These are phyloP conservation scores for Clarias magur DNA, from an alignment of 2,113 vertebrate genomes.

Conservation along the genomic window DNA sequence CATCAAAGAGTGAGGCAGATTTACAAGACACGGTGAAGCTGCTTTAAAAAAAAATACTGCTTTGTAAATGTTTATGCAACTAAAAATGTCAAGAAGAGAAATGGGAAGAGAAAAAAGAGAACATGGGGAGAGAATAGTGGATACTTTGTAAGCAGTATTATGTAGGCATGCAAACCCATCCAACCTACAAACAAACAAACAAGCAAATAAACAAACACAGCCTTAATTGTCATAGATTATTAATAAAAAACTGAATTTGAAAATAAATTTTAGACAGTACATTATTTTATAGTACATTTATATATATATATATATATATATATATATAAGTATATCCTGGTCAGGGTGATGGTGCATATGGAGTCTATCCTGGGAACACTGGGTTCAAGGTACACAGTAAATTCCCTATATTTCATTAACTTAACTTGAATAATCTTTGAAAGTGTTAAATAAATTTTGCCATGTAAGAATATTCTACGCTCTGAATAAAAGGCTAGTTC, in stretches of 20 bases:
- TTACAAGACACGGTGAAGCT: constrained; percentile 69
- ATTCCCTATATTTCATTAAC: too few species aligned
- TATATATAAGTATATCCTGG: not conserved
- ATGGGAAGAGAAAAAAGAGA: constrained; percentile 47
- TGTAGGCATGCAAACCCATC: not conserved
- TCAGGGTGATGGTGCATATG: not conserved
- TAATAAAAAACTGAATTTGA: not conserved
- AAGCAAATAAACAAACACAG: not conserved
- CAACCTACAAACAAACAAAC: not conserved
- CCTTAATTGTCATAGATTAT: not conserved
- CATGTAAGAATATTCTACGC: not conserved
- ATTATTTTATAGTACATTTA: too few species aligned
- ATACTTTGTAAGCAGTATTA: not conserved
- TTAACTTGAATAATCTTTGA: too few species aligned
- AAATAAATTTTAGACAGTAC: not conserved
- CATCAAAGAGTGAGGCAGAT: constrained; percentile 73
- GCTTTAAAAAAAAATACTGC: constrained; percentile 74
- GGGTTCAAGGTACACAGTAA: not conserved
- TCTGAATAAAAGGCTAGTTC: not conserved
- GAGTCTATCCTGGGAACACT: not conserved
- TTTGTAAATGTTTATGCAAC: constrained; percentile 76
- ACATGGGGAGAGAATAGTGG: not conserved
- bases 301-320: not conserved
- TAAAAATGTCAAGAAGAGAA: constrained; percentile 64
- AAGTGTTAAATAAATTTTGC: too few species aligned